Evolutionary conservation across 2,797 vertebrate species (phyloP).

Genomic region (Chiropotes sagulatus): DNA sequence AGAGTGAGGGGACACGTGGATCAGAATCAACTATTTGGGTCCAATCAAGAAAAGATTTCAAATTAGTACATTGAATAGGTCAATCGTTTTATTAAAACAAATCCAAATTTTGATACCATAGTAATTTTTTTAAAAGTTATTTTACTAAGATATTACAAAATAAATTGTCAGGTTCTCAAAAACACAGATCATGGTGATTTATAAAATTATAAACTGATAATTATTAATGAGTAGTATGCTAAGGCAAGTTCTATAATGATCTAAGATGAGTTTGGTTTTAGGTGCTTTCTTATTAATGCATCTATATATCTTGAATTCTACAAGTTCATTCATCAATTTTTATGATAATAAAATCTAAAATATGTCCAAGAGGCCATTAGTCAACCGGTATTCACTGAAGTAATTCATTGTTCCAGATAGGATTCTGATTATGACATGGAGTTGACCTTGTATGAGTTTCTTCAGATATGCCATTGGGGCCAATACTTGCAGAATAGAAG

Average conservation of each 20-base stretch:
- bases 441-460: not conserved
- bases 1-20: not conserved
- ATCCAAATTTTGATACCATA: not conserved
- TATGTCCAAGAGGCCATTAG: not conserved
- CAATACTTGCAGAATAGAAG: not conserved
- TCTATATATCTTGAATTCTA: not conserved
- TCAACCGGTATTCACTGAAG: not conserved
- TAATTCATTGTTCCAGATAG: not conserved
- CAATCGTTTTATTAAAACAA: not conserved
- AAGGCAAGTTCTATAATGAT: not conserved
- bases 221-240: not conserved
- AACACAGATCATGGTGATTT: not conserved
- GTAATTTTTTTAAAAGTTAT: not conserved
- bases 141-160: not conserved
- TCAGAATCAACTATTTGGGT: slow-evolving; percentile 64
- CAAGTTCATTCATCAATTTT: not conserved
- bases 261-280: not conserved
- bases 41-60: slow-evolving; percentile 48
- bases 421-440: not conserved
- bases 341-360: not conserved
- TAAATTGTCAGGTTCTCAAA: not conserved
- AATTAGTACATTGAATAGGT: not conserved
- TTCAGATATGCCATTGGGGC: not conserved
- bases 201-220: not conserved
- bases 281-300: not conserved